phyloP scores from a whole-genome alignment of 2,888 invertebrate genomes.

The Tetropium fuscum region DNA sequence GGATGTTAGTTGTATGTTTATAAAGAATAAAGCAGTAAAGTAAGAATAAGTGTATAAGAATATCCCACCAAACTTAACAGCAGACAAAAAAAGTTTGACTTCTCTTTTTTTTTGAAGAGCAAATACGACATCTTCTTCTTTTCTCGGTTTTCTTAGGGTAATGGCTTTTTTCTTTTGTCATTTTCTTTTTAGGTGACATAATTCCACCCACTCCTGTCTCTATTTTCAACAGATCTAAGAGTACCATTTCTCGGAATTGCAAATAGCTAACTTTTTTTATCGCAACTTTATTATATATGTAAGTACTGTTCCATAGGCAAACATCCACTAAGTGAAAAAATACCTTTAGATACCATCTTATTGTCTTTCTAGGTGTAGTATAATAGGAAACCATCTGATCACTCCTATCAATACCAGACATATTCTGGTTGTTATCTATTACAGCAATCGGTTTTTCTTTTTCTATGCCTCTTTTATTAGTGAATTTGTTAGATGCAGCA shows the following conservation, averaged over 20 bases:
- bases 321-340: slow-evolving; percentile 1
- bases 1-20: too few species aligned
- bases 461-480: background rate
- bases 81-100: slow-evolving; percentile 1
- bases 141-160: background rate
- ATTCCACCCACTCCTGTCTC: background rate
- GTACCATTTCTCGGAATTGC: background rate
- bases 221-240: background rate
- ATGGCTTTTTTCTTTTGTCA: background rate
- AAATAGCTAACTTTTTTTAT: background rate
- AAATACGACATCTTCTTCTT: background rate
- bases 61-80: too few species aligned
- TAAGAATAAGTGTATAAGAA: too few species aligned
- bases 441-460: background rate
- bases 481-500: background rate
- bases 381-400: background rate
- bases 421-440: background rate
- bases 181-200: background rate
- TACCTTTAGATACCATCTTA: background rate
- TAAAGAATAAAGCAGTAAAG: too few species aligned
- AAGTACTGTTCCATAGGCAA: too few species aligned
- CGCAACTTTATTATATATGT: background rate
- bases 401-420: background rate
- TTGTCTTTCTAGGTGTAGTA: background rate
- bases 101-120: slow-evolving; percentile 1